Evolutionary conservation across 2,797 vertebrate genomes (phyloP).

Genomic region (Amphiprion clarkii): DNA sequence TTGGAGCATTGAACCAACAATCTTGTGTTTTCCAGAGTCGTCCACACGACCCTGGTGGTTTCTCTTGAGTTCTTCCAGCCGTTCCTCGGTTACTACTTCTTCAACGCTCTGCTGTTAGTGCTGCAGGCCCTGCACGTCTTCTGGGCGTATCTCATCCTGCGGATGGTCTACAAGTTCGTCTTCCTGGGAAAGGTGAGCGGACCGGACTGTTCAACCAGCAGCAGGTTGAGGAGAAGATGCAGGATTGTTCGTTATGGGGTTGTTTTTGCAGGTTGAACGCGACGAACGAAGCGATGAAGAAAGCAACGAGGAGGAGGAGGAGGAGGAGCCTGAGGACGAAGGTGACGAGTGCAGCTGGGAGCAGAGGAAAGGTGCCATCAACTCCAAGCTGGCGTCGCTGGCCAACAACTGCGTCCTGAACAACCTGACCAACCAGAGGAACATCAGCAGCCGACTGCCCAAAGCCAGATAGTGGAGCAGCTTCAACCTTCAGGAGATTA

Average conservation of each 20-base stretch:
- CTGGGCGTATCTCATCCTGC: conserved; percentile 94
- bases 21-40: conserved; percentile 81
- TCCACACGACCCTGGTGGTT: conserved; percentile 89
- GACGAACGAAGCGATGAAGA: conserved; percentile 95
- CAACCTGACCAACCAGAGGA: conserved; percentile 81
- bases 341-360: conserved; percentile 71
- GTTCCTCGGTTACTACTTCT: conserved; percentile 94
- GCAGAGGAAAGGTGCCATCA: conserved; percentile 68
- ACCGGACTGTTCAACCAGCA: not conserved
- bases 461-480: conserved; percentile 81
- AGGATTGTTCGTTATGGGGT: not conserved
- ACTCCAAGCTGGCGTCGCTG: conserved; percentile 79
- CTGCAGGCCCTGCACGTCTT: conserved; percentile 93
- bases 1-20: not conserved
- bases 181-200: conserved; percentile 88
- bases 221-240: too few species aligned
- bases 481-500: conserved; percentile 1
- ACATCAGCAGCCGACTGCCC: conserved; percentile 75
- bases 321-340: conserved; percentile 72
- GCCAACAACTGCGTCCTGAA: conserved; percentile 84
- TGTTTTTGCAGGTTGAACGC: conserved; percentile 85
- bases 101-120: conserved; percentile 88
- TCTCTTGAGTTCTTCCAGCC: conserved; percentile 85
- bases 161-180: conserved; percentile 91
- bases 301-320: conserved; percentile 84